A percentile compares a stretch with the other conserved stretches of the same genome.
Conservation (phyloP, 2,888 invertebrate species). For the Willowsia nigromaculata region DNA sequence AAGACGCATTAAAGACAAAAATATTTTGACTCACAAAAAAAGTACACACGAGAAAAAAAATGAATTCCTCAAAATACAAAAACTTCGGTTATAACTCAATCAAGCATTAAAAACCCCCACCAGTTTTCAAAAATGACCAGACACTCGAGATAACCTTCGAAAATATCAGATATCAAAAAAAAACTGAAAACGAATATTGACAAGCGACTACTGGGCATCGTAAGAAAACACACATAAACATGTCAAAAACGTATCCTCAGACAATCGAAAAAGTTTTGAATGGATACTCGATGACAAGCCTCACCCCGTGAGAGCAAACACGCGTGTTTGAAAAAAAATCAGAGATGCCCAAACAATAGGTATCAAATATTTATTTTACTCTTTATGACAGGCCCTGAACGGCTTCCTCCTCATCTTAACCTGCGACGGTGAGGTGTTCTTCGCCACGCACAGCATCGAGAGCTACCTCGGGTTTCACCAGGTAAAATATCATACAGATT, state of each 20-base stretch:
- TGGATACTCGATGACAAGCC: slow-evolving; percentile 34
- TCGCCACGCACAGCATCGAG: slow-evolving; percentile 99
- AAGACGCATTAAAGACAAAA: neutral
- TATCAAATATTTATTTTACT: neutral
- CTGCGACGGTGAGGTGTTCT: slow-evolving; percentile 99
- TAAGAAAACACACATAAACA: neutral
- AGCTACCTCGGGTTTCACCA: slow-evolving; percentile 99
- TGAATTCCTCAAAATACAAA: too few relatives aligned
- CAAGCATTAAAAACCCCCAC: too few relatives aligned
- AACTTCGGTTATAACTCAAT: too few relatives aligned
- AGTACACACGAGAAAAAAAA: too few relatives aligned
- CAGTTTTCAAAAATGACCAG: too few relatives aligned
- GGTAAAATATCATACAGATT: slow-evolving; percentile 83
- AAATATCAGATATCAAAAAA: too few relatives aligned
- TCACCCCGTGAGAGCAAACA: neutral
- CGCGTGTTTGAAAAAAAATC: neutral
- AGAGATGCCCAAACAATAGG: neutral
- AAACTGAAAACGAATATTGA: too few relatives aligned
- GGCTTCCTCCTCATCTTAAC: slow-evolving; percentile 99
- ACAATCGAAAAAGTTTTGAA: neutral
- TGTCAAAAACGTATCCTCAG: neutral
- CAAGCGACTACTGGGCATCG: too few relatives aligned
- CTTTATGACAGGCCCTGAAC: slow-evolving; percentile 92
- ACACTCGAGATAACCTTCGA: too few relatives aligned
- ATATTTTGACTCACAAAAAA: neutral